A percentile compares a stretch with the other conserved stretches of the same genome.
These are phyloP conservation scores for Bombus soroeensis DNA, from an alignment of 1,140 invertebrate species.

Conservation along the genomic window DNA sequence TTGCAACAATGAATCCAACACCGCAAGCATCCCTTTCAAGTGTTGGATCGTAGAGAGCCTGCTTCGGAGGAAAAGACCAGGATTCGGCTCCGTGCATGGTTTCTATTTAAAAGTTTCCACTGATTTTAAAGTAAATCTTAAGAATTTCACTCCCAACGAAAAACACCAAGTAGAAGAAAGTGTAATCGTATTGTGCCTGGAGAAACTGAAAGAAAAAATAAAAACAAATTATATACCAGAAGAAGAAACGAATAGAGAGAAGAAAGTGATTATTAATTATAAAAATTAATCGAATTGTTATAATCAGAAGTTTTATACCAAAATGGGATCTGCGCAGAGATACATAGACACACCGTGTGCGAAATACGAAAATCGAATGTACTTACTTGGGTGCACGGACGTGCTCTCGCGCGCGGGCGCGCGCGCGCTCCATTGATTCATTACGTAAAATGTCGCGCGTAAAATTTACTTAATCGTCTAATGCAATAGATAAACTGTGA, in stretches of 20 bases:
- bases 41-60: conserved; percentile 97
- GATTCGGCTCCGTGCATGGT: conserved; percentile 79
- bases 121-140: neutral
- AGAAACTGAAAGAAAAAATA: neutral
- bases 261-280: neutral
- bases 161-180: neutral
- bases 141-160: neutral
- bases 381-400: neutral
- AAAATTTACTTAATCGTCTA: conserved; percentile 14
- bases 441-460: conserved; percentile 33
- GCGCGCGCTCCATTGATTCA: conserved; percentile 1
- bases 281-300: neutral
- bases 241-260: neutral
- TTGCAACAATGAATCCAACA: conserved; percentile 99
- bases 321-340: neutral
- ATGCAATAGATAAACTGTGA: conserved; percentile 34
- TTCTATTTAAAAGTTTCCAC: conserved; percentile 71
- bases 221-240: neutral
- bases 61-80: conserved; percentile 81
- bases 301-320: neutral
- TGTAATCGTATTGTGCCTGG: neutral
- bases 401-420: neutral
- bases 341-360: neutral
- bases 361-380: conserved; percentile 14
- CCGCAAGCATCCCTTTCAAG: conserved; percentile 98